A percentile compares a stretch with the other conserved stretches of the same genome.
phyloP scores from a whole-genome alignment of 2,888 invertebrate species.

The Vanessa cardui region DNA sequence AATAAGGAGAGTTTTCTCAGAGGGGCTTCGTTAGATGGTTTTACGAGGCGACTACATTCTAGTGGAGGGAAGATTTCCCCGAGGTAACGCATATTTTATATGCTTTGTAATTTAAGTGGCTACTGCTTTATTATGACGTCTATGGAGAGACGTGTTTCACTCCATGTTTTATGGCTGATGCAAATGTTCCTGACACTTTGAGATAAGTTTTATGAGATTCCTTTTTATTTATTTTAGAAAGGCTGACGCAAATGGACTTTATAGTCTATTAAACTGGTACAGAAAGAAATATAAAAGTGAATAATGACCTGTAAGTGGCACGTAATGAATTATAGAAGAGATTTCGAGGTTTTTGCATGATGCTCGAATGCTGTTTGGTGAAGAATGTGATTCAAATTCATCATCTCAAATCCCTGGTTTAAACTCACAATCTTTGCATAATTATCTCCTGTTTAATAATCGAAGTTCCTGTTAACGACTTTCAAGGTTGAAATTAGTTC shows the following conservation, averaged over 20 bases:
- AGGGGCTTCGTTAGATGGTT: constrained; percentile 66
- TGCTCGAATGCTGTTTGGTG: too few relatives aligned
- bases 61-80: constrained; percentile 71
- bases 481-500: too few relatives aligned
- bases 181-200: constrained; percentile 13
- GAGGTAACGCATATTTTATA: constrained; percentile 75
- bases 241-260: background rate
- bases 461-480: too few relatives aligned
- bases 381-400: too few relatives aligned
- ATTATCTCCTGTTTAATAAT: too few relatives aligned
- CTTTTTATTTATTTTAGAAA: background rate
- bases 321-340: too few relatives aligned
- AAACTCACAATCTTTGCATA: too few relatives aligned
- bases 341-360: too few relatives aligned
- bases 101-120: constrained; percentile 68
- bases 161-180: constrained; percentile 25
- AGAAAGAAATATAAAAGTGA: too few relatives aligned
- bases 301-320: too few relatives aligned
- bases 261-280: too few relatives aligned
- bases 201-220: background rate
- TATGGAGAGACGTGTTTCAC: constrained; percentile 20
- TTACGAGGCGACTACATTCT: constrained; percentile 65
- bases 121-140: constrained; percentile 54
- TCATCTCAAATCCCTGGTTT: too few relatives aligned
- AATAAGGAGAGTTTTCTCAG: constrained; percentile 50